Evolutionary conservation across 2,113 vertebrate species (phyloP), one percentile per base, ranked within the genome.

Genomic region (Chloropsis hardwickii): DNA sequence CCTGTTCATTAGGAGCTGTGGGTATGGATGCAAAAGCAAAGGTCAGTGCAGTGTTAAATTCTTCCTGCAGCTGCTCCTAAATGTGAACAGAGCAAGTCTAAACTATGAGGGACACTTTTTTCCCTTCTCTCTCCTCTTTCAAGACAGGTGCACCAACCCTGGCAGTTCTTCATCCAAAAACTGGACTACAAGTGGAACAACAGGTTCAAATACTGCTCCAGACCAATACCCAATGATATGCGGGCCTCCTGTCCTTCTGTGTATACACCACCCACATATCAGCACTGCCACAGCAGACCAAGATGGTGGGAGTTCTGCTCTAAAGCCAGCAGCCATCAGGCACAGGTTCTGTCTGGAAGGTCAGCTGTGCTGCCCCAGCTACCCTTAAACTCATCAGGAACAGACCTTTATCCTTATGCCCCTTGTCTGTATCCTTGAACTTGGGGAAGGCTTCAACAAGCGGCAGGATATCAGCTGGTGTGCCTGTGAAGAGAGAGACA

Each of bases 391-490:
- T 81, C 1, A 14, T 28, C 44, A 69, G 37, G 4, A 81, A 93
- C 28, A 82, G 61, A 99, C 98, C 98, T 97, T 97, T 97, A 86
- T 97, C 83, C 50, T 97, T 97, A 17, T 5, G 56, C 47, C 74
- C 95, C 56, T 82, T 84, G 53, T 96, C 74, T 13, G 77, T 93
- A 53, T 96, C 94, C 50, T 58, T 92, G 71, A 94, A 94, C 39
- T 96, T 98, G 23, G 98, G 98, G 57, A 96, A 96, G 24, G 97
- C 96, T 96, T 99, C 98, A 14, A 99, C 97, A 51, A 99, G 82
- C 27, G 99, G 98, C 62, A 99, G 97, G 83, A 99, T 98, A 90
- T 99, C 98, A 70, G 96, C 96, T 37, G 99, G 98, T 21, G 98
- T 97, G n/a, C 99, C 99, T 99, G 86, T 1, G 21, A 86, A 96